A percentile compares a stretch with the other conserved stretches of the same genome.
phyloP scores from a whole-genome alignment of 2,888 invertebrate species.

The Athripsodes cinereus region DNA sequence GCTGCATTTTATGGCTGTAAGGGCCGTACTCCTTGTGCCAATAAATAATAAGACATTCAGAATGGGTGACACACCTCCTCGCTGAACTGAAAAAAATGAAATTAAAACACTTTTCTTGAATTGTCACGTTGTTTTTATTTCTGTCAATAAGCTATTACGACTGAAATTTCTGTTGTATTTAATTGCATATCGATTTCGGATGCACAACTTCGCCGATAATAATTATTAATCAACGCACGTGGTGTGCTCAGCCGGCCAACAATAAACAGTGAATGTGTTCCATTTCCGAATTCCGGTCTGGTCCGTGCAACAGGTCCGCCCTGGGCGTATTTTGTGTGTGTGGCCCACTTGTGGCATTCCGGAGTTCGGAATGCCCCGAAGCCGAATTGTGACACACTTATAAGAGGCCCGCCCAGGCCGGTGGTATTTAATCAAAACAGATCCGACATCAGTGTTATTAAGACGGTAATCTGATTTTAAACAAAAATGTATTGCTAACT shows the following conservation, averaged over 20 bases:
- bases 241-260: background rate
- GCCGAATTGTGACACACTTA: slow-evolving; percentile 4
- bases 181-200: no score
- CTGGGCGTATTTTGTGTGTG: slow-evolving; percentile 1
- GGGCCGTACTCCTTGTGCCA: no score
- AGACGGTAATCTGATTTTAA: background rate
- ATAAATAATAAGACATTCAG: no score
- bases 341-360: slow-evolving; percentile 10
- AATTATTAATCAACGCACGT: no score
- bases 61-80: no score
- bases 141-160: no score
- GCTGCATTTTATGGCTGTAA: no score
- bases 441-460: background rate
- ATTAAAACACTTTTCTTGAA: no score
- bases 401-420: slow-evolving; percentile 10
- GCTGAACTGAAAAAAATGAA: no score
- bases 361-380: slow-evolving; percentile 4
- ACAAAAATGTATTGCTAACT: background rate
- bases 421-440: slow-evolving; percentile 1
- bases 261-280: slow-evolving; percentile 11
- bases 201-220: no score
- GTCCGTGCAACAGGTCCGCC: slow-evolving; percentile 3
- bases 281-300: slow-evolving; percentile 18
- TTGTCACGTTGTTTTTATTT: no score
- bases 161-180: no score